Conservation (phyloP, 2,113 vertebrate species). For the Smithornis capensis region DNA sequence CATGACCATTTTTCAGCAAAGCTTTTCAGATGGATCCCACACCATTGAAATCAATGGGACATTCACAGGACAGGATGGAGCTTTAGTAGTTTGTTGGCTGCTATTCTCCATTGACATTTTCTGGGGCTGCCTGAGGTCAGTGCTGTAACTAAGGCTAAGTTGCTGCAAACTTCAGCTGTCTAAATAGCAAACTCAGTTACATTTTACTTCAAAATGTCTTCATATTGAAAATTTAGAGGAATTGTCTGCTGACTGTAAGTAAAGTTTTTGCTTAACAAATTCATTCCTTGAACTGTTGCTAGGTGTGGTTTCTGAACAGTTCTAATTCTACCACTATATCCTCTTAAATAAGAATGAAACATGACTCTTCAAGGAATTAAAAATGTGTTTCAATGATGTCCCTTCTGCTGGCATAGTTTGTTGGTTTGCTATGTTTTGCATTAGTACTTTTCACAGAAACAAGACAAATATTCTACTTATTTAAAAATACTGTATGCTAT, state of each 20-base stretch:
- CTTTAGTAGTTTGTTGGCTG: constrained; percentile 37
- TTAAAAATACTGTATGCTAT: constrained; percentile 15
- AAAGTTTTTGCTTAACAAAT: not conserved
- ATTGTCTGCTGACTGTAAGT: not conserved
- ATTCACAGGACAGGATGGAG: constrained; percentile 38
- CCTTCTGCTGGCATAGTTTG: constrained; percentile 4
- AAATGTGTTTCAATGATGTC: constrained; percentile 53
- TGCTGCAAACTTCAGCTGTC: not conserved
- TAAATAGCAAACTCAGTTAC: not conserved
- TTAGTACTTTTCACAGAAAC: constrained; percentile 42
- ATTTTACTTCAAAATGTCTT: not conserved
- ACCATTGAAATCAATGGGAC: constrained; percentile 22
- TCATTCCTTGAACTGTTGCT: constrained; percentile 35
- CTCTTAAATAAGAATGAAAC: constrained; percentile 63
- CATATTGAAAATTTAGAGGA: not conserved
- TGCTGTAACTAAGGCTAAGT: not conserved
- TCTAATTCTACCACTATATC: constrained; percentile 31
- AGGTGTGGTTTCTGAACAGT: constrained; percentile 65
- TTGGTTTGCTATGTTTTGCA: constrained; percentile 33
- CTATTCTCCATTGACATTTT: not conserved
- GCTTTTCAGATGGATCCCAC: not conserved
- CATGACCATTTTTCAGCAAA: not conserved
- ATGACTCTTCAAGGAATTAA: constrained; percentile 48
- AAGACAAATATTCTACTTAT: not conserved
- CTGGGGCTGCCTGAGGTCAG: constrained; percentile 16